Evolutionary conservation across 2,888 invertebrate species (phyloP).

Genomic region (Drosophila cognata): DNA sequence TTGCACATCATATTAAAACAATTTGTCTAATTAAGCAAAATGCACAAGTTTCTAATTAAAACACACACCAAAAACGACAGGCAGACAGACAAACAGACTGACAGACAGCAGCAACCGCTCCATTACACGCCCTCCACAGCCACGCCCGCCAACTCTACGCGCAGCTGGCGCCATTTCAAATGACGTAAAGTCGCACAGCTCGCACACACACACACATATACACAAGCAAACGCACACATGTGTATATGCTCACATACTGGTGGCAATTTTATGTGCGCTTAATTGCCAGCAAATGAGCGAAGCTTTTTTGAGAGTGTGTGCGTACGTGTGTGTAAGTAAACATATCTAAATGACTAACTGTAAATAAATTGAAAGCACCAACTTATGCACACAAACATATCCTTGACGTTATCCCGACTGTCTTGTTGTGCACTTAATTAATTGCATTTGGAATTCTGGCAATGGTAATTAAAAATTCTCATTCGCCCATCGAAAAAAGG

Average conservation of each 20-base stretch:
- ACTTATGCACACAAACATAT: constrained; percentile 34
- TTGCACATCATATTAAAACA: constrained; percentile 72
- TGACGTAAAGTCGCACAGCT: constrained; percentile 42
- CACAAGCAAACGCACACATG: constrained; percentile 4
- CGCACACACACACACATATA: constrained; percentile 15
- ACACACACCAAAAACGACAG: constrained; percentile 47
- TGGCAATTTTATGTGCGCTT: constrained; percentile 66
- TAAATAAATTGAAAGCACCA: constrained; percentile 66
- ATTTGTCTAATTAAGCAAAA: constrained; percentile 80
- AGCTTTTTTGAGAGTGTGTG: constrained; percentile 41
- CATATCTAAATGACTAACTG: constrained; percentile 72
- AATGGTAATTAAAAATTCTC: constrained; percentile 52
- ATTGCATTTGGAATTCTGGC: constrained; percentile 60
- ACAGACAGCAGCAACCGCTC: constrained; percentile 31
- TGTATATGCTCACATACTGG: constrained; percentile 13
- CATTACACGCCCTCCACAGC: constrained; percentile 16
- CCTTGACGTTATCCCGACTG: constrained; percentile 32
- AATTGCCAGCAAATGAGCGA: constrained; percentile 78
- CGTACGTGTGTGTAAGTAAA: constrained; percentile 46
- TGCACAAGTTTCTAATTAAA: constrained; percentile 81
- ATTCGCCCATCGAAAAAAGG: constrained; percentile 2
- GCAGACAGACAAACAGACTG: constrained; percentile 16
- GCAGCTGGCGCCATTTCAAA: constrained; percentile 55
- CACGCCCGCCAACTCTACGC: constrained; percentile 24
- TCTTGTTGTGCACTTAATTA: constrained; percentile 67